phyloP scores from a whole-genome alignment of 2,113 vertebrate genomes.

The Istiophorus platypterus region DNA sequence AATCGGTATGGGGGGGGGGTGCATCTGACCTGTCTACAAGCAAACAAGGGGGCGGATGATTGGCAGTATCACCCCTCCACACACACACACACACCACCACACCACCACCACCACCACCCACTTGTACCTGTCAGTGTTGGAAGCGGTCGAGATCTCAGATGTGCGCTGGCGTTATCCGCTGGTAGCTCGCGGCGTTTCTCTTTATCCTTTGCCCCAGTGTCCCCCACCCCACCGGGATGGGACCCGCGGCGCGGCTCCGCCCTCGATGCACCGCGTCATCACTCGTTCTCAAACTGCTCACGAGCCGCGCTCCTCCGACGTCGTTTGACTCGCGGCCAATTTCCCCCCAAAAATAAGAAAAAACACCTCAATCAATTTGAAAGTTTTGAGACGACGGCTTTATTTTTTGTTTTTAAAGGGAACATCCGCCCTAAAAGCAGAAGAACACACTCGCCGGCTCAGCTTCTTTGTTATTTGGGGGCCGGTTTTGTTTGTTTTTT shows the following conservation, averaged over 20 bases:
- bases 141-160: slow-evolving; percentile 52
- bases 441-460: background rate
- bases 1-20: slow-evolving; percentile 57
- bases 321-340: slow-evolving; percentile 35
- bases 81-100: background rate
- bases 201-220: slow-evolving; percentile 44
- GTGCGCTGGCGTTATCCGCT: slow-evolving; percentile 36
- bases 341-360: no score
- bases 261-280: slow-evolving; percentile 26
- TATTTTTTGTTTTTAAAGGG: slow-evolving; percentile 12
- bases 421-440: background rate
- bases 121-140: slow-evolving; percentile 61
- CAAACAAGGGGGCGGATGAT: slow-evolving; percentile 63
- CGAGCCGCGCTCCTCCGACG: slow-evolving; percentile 18
- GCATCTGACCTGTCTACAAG: slow-evolving; percentile 51
- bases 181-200: slow-evolving; percentile 50
- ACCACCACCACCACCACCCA: slow-evolving; percentile 15
- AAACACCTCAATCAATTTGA: slow-evolving; percentile 4
- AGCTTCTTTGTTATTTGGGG: background rate
- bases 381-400: no score
- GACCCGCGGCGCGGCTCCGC: slow-evolving; percentile 6
- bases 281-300: slow-evolving; percentile 32
- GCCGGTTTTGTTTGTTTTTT: background rate
- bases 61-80: slow-evolving; percentile 34
- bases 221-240: slow-evolving; percentile 30